Conservation (phyloP, 2,797 vertebrate species). For the Pampus argenteus region DNA sequence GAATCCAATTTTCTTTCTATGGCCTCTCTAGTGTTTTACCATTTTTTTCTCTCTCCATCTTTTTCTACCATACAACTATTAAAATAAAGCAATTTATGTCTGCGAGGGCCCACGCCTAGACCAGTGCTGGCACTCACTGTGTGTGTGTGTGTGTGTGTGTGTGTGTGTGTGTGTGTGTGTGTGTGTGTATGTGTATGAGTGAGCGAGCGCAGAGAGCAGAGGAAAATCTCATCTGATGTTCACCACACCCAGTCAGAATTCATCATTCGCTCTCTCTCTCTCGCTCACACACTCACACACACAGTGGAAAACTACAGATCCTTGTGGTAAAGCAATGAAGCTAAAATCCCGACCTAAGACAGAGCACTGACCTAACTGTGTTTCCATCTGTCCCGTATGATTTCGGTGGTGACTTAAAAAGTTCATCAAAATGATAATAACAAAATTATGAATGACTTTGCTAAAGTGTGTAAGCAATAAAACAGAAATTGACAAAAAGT, state of each 20-base stretch:
- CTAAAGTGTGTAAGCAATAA: constrained; percentile 25
- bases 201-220: constrained; percentile 66
- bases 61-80: constrained; percentile 79
- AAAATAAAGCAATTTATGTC: constrained; percentile 85
- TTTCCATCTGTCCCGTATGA: constrained; percentile 67
- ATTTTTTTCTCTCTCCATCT: constrained; percentile 50
- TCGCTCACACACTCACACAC: constrained; percentile 41
- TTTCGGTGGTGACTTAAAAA: constrained; percentile 29
- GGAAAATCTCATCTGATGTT: constrained; percentile 85
- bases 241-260: constrained; percentile 85
- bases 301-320: constrained; percentile 82
- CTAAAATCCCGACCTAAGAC: constrained; percentile 67
- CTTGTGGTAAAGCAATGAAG: constrained; percentile 74
- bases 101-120: constrained; percentile 82
- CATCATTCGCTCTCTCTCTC: constrained; percentile 65
- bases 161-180: constrained; percentile 19
- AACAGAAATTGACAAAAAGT: background rate
- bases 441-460: constrained; percentile 3
- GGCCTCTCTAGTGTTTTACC: constrained; percentile 65
- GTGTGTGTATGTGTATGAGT: constrained; percentile 20
- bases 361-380: constrained; percentile 57
- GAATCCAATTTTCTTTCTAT: constrained; percentile 61
- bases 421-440: constrained; percentile 27
- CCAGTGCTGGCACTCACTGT: constrained; percentile 74
- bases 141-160: constrained; percentile 29